Evolutionary conservation across 2,888 invertebrate genomes (phyloP).

Genomic region (Cataglyphis albicans): DNA sequence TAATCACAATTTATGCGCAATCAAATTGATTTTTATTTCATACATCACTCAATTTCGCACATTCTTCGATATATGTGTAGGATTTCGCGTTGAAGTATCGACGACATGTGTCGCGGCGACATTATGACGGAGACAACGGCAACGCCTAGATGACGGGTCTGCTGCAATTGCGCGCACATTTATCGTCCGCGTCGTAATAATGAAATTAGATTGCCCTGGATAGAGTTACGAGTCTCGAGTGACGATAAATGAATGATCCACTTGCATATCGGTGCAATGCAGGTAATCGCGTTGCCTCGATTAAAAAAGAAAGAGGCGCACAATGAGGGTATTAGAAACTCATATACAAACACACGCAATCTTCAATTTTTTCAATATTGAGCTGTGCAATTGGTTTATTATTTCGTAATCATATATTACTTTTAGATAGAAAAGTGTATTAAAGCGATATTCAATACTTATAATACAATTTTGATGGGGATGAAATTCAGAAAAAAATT

Average conservation of each 20-base stretch:
- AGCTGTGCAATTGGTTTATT: neutral
- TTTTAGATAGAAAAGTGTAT: neutral
- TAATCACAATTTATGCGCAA: conserved; percentile 6
- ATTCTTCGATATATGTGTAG: neutral
- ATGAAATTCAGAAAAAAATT: neutral
- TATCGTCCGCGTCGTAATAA: conserved; percentile 55
- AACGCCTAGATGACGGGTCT: conserved; percentile 19
- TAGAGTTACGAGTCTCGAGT: conserved; percentile 54
- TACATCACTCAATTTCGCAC: neutral
- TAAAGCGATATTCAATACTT: neutral
- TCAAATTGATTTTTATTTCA: conserved; percentile 4
- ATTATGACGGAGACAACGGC: conserved; percentile 2
- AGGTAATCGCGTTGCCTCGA: conserved; percentile 38
- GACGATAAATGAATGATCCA: conserved; percentile 51
- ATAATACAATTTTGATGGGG: neutral
- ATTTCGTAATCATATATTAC: neutral
- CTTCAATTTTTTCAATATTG: neutral
- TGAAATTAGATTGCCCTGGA: conserved; percentile 61
- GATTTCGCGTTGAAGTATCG: neutral
- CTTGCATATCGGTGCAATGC: conserved; percentile 37
- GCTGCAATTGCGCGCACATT: conserved; percentile 40
- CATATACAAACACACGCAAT: neutral
- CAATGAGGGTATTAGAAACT: neutral
- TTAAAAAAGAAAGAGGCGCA: neutral
- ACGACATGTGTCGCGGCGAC: neutral